phyloP scores from a whole-genome alignment of 2,113 vertebrate species.

The Falco punctatus region DNA sequence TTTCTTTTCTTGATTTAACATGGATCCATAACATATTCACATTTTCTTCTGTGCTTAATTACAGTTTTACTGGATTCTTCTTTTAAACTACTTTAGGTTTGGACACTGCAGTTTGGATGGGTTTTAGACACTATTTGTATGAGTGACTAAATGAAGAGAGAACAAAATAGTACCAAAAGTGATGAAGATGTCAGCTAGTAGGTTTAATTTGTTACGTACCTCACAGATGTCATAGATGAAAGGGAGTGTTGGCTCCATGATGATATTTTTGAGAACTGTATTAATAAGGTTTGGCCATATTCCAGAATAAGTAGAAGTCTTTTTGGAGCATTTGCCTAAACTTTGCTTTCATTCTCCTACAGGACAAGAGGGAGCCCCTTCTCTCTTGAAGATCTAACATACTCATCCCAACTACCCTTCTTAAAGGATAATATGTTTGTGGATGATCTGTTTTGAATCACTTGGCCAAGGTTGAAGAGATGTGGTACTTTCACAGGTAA shows the following conservation, averaged over 20 bases:
- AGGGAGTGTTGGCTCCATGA: not conserved
- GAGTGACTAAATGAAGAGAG: not conserved
- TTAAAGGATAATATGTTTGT: not conserved
- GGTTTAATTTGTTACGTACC: not conserved
- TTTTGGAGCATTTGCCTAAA: not conserved
- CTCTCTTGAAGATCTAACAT: not conserved
- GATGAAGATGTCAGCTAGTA: not conserved
- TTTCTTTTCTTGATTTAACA: not conserved
- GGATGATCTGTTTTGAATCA: accelerated
- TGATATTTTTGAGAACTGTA: not conserved
- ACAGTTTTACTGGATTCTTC: not conserved
- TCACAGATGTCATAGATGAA: not conserved
- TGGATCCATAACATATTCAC: not conserved
- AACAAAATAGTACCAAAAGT: not conserved
- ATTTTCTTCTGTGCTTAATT: not conserved
- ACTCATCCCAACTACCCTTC: not conserved
- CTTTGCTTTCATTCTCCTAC: not conserved
- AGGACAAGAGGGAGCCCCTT: not conserved
- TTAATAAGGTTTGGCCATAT: not conserved
- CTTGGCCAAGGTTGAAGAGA: not conserved
- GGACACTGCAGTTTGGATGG: not conserved
- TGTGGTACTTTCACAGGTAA: not conserved
- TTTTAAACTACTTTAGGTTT: not conserved
- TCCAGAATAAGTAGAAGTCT: not conserved
- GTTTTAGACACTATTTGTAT: not conserved